phyloP scores from a whole-genome alignment of 2,113 vertebrate genomes.

The Perognathus longimembris region DNA sequence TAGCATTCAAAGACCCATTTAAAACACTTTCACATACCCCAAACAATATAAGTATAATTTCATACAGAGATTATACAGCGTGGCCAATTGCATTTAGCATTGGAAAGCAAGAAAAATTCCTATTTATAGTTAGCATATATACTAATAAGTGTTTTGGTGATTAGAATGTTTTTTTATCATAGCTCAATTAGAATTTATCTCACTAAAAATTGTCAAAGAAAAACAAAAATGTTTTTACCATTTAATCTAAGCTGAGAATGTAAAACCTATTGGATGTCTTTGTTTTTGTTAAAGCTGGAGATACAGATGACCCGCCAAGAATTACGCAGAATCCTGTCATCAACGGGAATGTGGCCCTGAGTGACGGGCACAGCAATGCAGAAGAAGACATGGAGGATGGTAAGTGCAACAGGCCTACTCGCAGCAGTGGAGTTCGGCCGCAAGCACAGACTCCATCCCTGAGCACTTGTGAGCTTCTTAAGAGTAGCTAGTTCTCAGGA shows the following conservation, averaged over 20 bases:
- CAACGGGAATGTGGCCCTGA: constrained; percentile 99
- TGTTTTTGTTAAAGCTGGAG: constrained; percentile 91
- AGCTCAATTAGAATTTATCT: not conserved
- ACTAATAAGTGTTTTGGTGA: not conserved
- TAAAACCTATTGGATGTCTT: constrained; percentile 53
- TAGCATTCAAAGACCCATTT: not conserved
- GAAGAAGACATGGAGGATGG: constrained; percentile 99
- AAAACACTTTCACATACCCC: no score
- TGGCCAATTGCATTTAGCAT: not conserved
- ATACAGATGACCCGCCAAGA: constrained; percentile 98
- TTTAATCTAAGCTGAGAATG: not conserved
- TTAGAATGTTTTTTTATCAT: not conserved
- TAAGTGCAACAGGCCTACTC: constrained; percentile 78
- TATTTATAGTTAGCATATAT: not conserved
- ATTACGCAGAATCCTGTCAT: constrained; percentile 98
- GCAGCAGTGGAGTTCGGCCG: not conserved
- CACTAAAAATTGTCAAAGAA: not conserved
- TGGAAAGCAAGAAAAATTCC: not conserved
- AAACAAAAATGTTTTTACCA: no score
- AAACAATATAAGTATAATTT: not conserved
- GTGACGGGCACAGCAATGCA: constrained; percentile 96
- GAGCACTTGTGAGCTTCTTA: constrained; percentile 3
- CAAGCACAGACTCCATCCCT: not conserved
- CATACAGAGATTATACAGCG: not conserved
- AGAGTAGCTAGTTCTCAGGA: constrained; percentile 60